Conservation (phyloP, 64 coral and sea anemone species). For the Pocillopora verrucosa region DNA sequence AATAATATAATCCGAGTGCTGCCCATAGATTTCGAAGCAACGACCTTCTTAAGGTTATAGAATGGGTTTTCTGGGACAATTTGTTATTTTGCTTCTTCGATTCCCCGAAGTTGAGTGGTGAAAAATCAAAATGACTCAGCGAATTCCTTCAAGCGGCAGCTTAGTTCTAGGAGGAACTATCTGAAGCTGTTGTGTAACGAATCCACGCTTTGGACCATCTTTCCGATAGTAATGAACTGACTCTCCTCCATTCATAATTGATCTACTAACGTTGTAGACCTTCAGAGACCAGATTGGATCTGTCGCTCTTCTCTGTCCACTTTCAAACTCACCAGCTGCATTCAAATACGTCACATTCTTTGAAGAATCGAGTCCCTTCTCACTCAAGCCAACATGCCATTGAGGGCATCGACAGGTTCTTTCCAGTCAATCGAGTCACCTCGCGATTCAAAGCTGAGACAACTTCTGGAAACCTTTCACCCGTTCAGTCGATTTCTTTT, state of each 20-base stretch:
- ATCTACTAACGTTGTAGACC: background rate
- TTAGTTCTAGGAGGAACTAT: background rate
- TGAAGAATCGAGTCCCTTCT: background rate
- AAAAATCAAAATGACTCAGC: too few relatives aligned
- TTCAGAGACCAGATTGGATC: slow-evolving; percentile 41
- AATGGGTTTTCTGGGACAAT: too few relatives aligned
- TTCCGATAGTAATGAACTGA: background rate
- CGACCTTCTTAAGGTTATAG: too few relatives aligned
- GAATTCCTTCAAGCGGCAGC: background rate
- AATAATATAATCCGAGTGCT: too few relatives aligned
- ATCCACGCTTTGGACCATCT: background rate
- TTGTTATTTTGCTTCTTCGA: too few relatives aligned
- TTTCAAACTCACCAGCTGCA: slow-evolving; percentile 12
- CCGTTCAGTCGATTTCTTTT: too few relatives aligned
- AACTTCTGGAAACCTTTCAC: too few relatives aligned
- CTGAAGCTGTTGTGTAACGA: slow-evolving; percentile 7
- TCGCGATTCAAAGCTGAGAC: too few relatives aligned
- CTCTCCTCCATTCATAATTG: background rate
- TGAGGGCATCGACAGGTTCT: too few relatives aligned
- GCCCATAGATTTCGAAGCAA: too few relatives aligned
- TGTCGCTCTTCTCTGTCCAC: slow-evolving; percentile 12
- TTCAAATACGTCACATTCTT: background rate
- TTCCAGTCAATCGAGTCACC: too few relatives aligned
- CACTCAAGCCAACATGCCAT: background rate
- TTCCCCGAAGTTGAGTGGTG: too few relatives aligned